Base-by-base conservation (phyloP, 2,888 invertebrate genomes). In the Zaprionus lineosus region DNA sequence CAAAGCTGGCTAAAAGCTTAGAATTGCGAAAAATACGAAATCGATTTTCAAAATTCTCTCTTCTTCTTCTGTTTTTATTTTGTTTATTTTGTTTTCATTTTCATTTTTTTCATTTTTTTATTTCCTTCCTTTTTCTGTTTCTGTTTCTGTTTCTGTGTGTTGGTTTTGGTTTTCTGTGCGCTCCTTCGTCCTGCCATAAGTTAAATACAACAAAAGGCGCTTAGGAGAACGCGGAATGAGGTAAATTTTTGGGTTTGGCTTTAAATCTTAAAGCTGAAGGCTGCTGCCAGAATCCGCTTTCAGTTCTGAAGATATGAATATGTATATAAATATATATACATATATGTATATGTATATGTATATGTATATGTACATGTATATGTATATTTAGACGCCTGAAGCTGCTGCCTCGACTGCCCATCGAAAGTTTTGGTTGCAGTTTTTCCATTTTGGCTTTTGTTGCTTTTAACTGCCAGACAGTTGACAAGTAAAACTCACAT, bases 1-100 rank as follows among this genome's bases (percentile, higher is more conserved):
- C 64, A 74, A 74, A 70, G 75, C 84, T 68, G 71, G 51, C 63
- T 76, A 85, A 85, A 84, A 84, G 85, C 86, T 85, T 84, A 79
- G 86, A 60, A 82, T 60, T 62, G 76, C 73, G 53, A 75, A 75
- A 76, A 75, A 76, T 78, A 82, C 78, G 63, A 83, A 78, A 78
- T 83, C 84, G 81, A 85, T 78, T 78, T 77, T 64, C 63, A 74
- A 77, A 64, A 57, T 56, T 43, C 41, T 52, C n/a, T 29, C 9
- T 36, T 34, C 29, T 24, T 9, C 28, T 26, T 2, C 9, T 62
- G 39, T 36, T 31, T 51, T 33, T 31, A 52, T 52, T 44, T 12
- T 43, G 53, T 44, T 47, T 31, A 55, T 36, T 44, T n/a, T 18
- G 1, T 12, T 5, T 26, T 12, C 12, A 8, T 11, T 21, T 31